These are phyloP conservation scores for Ditula angustiorana DNA, from an alignment of 2,888 invertebrate species.

Conservation along the genomic window DNA sequence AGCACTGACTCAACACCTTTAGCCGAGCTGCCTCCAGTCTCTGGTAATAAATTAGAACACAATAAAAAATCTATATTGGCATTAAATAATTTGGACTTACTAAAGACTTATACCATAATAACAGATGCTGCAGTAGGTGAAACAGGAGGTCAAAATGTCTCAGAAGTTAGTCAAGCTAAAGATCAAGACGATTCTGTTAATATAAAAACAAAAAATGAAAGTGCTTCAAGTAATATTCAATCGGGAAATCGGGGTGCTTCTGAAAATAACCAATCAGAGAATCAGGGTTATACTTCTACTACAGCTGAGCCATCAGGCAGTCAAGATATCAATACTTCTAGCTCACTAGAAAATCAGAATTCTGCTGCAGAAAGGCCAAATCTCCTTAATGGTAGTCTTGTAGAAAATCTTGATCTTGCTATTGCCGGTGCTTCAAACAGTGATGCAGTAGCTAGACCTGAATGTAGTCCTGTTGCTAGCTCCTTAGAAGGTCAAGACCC, in stretches of 20 bases:
- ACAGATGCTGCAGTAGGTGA: not conserved
- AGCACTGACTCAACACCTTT: not conserved
- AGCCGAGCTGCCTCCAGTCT: not conserved
- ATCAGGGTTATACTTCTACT: not conserved
- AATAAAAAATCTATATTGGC: not conserved
- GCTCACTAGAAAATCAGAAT: not conserved
- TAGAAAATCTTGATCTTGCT: not conserved
- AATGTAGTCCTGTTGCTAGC: not conserved
- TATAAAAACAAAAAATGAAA: not conserved
- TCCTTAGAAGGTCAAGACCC: not conserved
- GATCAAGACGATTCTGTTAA: not conserved
- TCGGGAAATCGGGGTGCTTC: not conserved
- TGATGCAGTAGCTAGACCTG: not conserved
- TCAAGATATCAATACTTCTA: not conserved
- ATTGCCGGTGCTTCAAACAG: not conserved
- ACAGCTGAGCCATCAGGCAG: not conserved
- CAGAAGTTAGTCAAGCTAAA: not conserved
- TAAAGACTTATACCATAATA: not conserved
- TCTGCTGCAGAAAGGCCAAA: not conserved
- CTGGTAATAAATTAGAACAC: slow-evolving; percentile 3
- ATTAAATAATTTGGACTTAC: not conserved
- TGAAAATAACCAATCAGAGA: not conserved
- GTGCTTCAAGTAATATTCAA: not conserved
- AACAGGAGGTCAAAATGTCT: not conserved
- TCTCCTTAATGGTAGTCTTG: not conserved